These are phyloP conservation scores for Cossypha caffra DNA, from an alignment of 2,797 vertebrate genomes.

Conservation along the genomic window DNA sequence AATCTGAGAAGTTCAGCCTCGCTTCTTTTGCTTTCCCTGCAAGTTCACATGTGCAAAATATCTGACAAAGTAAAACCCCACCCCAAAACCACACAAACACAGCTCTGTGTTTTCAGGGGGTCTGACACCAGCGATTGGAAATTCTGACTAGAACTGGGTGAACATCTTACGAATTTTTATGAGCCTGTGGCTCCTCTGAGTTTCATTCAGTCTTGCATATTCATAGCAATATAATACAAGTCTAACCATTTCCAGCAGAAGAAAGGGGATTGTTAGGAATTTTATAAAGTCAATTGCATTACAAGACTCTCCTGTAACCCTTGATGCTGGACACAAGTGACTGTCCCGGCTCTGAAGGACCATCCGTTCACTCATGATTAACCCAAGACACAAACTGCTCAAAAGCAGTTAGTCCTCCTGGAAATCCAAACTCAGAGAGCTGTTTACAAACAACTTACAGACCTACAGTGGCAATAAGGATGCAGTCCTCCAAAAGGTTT, in stretches of 20 bases:
- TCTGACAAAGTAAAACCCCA: neutral
- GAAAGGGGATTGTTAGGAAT: neutral
- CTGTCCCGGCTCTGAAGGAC: neutral
- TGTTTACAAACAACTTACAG: neutral
- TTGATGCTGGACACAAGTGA: neutral
- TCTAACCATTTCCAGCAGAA: neutral
- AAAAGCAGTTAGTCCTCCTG: neutral
- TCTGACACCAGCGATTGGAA: neutral
- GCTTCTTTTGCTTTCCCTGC: neutral
- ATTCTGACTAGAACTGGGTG: neutral
- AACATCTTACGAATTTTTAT: constrained; percentile 26
- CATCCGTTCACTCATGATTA: neutral
- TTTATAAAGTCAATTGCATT: neutral
- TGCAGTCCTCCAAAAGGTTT: neutral
- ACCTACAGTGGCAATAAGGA: neutral
- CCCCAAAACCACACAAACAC: neutral
- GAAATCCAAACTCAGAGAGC: neutral
- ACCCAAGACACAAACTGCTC: neutral
- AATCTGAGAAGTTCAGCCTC: neutral
- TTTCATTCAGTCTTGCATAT: neutral
- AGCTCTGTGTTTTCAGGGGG: neutral
- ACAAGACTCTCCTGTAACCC: neutral
- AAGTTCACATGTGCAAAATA: neutral
- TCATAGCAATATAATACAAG: neutral
- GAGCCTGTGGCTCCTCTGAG: neutral